Conservation (phyloP, 64 coral and sea anemone genomes). For the Actinia tenebrosa region DNA sequence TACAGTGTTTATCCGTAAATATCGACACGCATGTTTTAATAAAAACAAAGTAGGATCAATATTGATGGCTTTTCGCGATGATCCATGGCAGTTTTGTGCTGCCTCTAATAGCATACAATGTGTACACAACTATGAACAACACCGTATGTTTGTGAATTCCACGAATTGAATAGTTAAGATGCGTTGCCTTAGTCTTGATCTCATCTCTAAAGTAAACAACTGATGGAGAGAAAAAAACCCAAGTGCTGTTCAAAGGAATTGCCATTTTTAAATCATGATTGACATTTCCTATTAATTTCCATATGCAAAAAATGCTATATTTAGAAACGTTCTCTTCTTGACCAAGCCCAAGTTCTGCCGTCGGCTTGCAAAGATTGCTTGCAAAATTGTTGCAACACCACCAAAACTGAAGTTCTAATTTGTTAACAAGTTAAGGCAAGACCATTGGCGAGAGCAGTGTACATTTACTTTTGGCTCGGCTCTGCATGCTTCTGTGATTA, state of each 20-base stretch:
- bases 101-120: background rate
- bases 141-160: background rate
- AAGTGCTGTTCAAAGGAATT: background rate
- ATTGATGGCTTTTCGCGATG: background rate
- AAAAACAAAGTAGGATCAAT: background rate
- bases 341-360: background rate
- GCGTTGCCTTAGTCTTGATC: background rate
- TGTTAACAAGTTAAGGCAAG: background rate
- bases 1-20: background rate
- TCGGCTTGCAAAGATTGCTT: background rate
- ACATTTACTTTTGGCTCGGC: background rate
- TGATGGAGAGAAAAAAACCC: background rate
- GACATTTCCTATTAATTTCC: background rate
- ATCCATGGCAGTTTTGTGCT: background rate
- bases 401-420: background rate
- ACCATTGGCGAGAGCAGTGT: background rate
- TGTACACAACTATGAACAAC: background rate
- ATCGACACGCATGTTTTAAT: background rate
- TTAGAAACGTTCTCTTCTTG: background rate
- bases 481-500: background rate
- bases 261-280: background rate
- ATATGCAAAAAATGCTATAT: background rate
- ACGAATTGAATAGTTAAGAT: background rate
- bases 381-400: background rate
- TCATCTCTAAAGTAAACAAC: background rate